These are phyloP conservation scores for Nanorana parkeri DNA, from an alignment of 2,113 vertebrate species.

Conservation along the genomic window DNA sequence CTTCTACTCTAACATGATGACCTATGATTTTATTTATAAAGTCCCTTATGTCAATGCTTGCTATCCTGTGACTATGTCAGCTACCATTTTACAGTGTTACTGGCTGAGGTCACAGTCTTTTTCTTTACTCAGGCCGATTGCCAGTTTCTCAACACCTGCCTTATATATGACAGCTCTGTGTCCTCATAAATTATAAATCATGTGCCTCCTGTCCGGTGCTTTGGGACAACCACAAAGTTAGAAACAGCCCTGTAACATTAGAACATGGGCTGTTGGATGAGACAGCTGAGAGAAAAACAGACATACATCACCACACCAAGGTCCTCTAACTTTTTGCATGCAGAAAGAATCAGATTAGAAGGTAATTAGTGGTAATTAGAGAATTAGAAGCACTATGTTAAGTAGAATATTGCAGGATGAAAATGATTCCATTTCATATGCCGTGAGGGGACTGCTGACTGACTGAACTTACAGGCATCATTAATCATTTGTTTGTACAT, in stretches of 20 bases:
- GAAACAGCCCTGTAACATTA: constrained; percentile 92
- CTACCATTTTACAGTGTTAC: constrained; percentile 84
- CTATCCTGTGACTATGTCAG: constrained; percentile 85
- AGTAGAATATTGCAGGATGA: constrained; percentile 28
- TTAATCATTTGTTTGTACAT: constrained; percentile 25
- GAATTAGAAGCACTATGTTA: constrained; percentile 26
- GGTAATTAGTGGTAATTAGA: constrained; percentile 34
- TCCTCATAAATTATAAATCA: constrained; percentile 96
- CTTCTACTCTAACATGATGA: constrained; percentile 67
- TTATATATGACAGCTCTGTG: constrained; percentile 95
- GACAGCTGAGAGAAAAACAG: constrained; percentile 84
- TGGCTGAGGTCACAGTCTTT: constrained; percentile 90
- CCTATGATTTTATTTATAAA: constrained; percentile 83
- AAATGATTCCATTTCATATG: neutral
- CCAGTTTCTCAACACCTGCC: constrained; percentile 94
- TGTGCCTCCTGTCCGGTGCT: constrained; percentile 82
- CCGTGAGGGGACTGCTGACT: constrained; percentile 21
- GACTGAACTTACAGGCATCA: neutral
- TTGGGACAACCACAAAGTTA: constrained; percentile 88
- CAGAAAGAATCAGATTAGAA: constrained; percentile 50
- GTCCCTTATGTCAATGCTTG: constrained; percentile 81
- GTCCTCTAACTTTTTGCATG: constrained; percentile 53
- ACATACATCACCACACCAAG: constrained; percentile 67
- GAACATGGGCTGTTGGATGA: constrained; percentile 73
- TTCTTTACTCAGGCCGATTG: constrained; percentile 81